phyloP scores from a whole-genome alignment of 2,113 vertebrate genomes.

The Hystrix brachyura region DNA sequence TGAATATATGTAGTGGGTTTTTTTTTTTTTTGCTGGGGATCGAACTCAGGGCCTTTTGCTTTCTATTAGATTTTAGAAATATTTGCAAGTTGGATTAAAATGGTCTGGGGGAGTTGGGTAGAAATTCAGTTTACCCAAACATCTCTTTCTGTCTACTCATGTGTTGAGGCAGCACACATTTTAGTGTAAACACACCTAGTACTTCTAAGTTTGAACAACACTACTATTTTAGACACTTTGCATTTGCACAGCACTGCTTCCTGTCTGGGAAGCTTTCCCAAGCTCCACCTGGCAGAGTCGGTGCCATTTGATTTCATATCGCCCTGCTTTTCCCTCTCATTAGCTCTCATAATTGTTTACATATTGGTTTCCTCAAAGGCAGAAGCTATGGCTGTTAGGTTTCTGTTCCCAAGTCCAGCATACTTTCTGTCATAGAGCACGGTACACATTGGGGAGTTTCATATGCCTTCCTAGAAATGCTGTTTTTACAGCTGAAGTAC shows the following conservation, averaged over 20 bases:
- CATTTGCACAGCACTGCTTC: not conserved
- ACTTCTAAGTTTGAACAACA: not conserved
- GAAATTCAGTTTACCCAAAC: slow-evolving; percentile 45
- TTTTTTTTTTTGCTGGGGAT: too few relatives aligned
- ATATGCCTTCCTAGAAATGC: not conserved
- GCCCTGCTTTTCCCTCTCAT: not conserved
- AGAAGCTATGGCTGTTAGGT: not conserved
- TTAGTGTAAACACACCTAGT: slow-evolving; percentile 28
- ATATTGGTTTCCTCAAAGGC: not conserved
- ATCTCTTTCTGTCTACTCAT: not conserved
- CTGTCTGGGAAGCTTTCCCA: not conserved
- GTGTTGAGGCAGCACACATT: not conserved
- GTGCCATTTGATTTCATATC: not conserved
- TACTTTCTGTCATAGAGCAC: not conserved
- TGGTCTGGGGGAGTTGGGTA: slow-evolving; percentile 10
- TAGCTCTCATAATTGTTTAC: not conserved
- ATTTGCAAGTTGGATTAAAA: slow-evolving; percentile 63
- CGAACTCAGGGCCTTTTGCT: too few relatives aligned
- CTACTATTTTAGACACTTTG: not conserved
- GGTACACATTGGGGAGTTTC: not conserved
- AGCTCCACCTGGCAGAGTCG: not conserved
- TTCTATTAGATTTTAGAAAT: slow-evolving; percentile 64
- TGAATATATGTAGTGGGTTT: too few relatives aligned
- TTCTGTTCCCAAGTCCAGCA: not conserved
- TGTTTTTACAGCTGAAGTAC: not conserved